Evolutionary conservation across 2,113 vertebrate genomes (phyloP).

Genomic region (Pogona vitticeps): DNA sequence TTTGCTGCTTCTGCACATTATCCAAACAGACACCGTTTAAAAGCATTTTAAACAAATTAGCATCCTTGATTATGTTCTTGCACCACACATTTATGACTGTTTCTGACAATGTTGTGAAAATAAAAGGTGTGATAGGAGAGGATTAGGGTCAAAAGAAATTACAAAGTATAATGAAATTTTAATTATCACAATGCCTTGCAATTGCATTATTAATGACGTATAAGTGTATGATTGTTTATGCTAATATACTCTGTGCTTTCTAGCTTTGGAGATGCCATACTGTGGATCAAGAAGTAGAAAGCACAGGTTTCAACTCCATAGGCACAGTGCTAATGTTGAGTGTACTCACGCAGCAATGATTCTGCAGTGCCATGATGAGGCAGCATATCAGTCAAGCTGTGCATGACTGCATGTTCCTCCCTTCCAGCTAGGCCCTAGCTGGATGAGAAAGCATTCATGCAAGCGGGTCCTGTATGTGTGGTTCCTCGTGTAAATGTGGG

Average conservation of each 20-base stretch:
- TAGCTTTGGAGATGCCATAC: conserved; percentile 45
- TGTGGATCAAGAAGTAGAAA: conserved; percentile 22
- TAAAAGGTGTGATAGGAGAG: conserved; percentile 40
- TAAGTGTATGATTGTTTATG: no score
- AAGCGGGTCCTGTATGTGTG: neutral
- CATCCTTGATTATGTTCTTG: conserved; percentile 41
- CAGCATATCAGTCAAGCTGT: neutral
- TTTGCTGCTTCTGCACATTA: conserved; percentile 60
- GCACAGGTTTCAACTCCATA: neutral
- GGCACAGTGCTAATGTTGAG: neutral
- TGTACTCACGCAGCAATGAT: neutral
- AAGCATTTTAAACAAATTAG: conserved; percentile 63
- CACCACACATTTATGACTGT: conserved; percentile 53
- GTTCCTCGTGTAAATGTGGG: neutral
- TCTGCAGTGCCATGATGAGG: neutral
- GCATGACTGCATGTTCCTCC: neutral
- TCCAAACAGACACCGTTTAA: conserved; percentile 55
- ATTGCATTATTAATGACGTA: conserved; percentile 33
- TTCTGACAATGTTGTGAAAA: conserved; percentile 53
- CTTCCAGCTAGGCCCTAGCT: no score
- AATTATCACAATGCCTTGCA: conserved; percentile 51
- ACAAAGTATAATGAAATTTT: conserved; percentile 53
- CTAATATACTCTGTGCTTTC: conserved; percentile 12
- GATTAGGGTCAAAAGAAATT: conserved; percentile 52
- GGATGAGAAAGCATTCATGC: neutral